phyloP scores from a whole-genome alignment of 2,797 vertebrate genomes.

The Morelia viridis region DNA sequence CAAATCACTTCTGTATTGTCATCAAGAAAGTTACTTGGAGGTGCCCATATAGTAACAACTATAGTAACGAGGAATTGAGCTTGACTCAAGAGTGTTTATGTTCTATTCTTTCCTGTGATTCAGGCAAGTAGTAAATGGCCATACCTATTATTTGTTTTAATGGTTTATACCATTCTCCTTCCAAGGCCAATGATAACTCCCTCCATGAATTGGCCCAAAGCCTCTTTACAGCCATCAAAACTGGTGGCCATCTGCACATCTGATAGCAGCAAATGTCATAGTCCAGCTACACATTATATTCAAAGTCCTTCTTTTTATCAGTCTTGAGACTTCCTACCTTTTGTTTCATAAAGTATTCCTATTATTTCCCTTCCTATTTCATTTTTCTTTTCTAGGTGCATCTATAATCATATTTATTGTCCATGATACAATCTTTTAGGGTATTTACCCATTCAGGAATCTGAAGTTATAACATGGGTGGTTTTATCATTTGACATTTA shows the following conservation, averaged over 20 bases:
- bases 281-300: background rate
- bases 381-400: background rate
- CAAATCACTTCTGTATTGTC: background rate
- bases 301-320: background rate
- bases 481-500: background rate
- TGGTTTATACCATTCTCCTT: background rate
- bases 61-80: background rate
- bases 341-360: background rate
- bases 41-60: background rate
- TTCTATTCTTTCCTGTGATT: background rate
- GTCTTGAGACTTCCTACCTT: background rate
- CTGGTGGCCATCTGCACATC: background rate
- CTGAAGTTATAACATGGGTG: background rate
- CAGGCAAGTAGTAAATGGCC: background rate
- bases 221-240: background rate
- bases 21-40: background rate
- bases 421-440: background rate
- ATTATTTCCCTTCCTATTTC: background rate
- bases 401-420: background rate
- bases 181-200: background rate
- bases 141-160: background rate
- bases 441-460: background rate
- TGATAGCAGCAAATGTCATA: background rate
- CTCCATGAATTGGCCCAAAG: background rate
- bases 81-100: background rate